Evolutionary conservation across 2,113 vertebrate genomes (phyloP).

Genomic region (human): GRCh38 chr12:110812001-110812500

Average conservation of each 20-base stretch:
- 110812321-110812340: not conserved
- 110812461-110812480: not conserved
- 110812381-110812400: not conserved
- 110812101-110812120: not conserved
- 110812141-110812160: not conserved
- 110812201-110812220: not conserved
- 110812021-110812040: not conserved
- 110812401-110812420: not conserved
- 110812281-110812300: not conserved
- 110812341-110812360: not conserved
- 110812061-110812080: not conserved
- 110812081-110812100: not conserved
- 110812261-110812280: not conserved
- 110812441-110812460: not conserved
- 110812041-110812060: not conserved
- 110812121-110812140: not conserved
- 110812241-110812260: not conserved
- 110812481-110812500: not conserved
- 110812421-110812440: not conserved
- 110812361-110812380: not conserved
- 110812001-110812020: not conserved
- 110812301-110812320: not conserved
- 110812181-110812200: not conserved
- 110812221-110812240: not conserved
- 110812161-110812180: not conserved